Evolutionary conservation across 2,113 vertebrate genomes (phyloP), one percentile per base, ranked within the genome.

Genomic region (Xiphias gladius): DNA sequence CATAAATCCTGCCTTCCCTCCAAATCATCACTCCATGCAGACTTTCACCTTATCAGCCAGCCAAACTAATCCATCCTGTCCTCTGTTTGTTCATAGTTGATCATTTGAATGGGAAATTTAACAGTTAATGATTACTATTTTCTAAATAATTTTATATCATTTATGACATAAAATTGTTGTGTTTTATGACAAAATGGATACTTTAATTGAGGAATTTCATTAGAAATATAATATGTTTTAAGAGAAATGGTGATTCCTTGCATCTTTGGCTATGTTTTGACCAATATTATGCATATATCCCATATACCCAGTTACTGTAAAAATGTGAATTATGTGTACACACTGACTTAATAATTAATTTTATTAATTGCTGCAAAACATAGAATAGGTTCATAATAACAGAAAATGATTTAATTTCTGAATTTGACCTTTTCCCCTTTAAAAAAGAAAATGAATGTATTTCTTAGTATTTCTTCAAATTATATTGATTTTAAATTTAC

Each of bases 251-350:
- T 62, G 59, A 67, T 67, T 48, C 26, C 8, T 67, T 48, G 24
- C 43, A 67, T 19, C 12, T 9, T 59, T 69, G 1, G 48, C 30
- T 22, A 30, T 54, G 24, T 57, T 73, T n/a, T 50, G 61, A 66
- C 41, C 54, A 59, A 52, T 66, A 39, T 48, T 22, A 1, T 71
- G 55, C 22, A 69, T 9, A 19, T 22, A 41, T 62, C 4, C 30
- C 4, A 37, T 20, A 13, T 13, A 54, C 17, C 19, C 10, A 46
- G 20, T 14, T 61, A 37, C 28, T 57, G 5, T 43, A 13, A 78
- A 67, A 58, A 76, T 13, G 14, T 52, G 17, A 75, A 61, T 28
- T 17, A n/a, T n/a, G n/a, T n/a, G n/a, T n/a, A n/a, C n/a, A n/a
- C 43, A 37, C 7, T 66, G n/a, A 46, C 14, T 66, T 73, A 22